phyloP scores from a whole-genome alignment of 2,113 vertebrate genomes.

The Crotalus viridis region DNA sequence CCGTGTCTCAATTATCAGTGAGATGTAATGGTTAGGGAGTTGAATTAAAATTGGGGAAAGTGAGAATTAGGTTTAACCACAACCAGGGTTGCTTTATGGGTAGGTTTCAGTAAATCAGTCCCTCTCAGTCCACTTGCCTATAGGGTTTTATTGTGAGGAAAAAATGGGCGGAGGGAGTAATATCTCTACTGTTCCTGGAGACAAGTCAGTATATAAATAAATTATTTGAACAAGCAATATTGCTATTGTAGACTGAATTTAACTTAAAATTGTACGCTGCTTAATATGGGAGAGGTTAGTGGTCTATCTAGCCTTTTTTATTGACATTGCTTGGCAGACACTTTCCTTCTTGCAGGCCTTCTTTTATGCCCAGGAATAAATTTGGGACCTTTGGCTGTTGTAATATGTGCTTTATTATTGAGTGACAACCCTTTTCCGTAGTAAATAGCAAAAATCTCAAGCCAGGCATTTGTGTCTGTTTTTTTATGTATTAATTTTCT shows the following conservation, averaged over 20 bases:
- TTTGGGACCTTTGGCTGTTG: neutral
- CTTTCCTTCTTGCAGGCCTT: neutral
- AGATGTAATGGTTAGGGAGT: neutral
- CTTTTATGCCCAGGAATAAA: neutral
- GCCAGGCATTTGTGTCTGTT: neutral
- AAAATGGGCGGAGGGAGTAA: neutral
- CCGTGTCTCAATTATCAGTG: neutral
- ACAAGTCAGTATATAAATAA: neutral
- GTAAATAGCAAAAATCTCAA: neutral
- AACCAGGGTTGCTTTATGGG: neutral
- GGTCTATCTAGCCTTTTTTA: neutral
- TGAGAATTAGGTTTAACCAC: neutral
- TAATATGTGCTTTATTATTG: neutral
- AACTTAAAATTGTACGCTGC: neutral
- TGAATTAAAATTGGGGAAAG: neutral
- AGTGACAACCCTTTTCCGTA: neutral
- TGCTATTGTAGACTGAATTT: accelerated
- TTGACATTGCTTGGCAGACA: neutral
- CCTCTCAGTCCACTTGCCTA: neutral
- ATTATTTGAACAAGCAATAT: neutral
- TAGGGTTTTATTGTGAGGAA: neutral
- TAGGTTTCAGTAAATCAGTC: neutral
- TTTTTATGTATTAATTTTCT: neutral
- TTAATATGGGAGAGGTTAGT: neutral
- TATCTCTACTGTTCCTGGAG: neutral